Conservation (phyloP, 2,113 vertebrate genomes). For the Rhizomys pruinosus region DNA sequence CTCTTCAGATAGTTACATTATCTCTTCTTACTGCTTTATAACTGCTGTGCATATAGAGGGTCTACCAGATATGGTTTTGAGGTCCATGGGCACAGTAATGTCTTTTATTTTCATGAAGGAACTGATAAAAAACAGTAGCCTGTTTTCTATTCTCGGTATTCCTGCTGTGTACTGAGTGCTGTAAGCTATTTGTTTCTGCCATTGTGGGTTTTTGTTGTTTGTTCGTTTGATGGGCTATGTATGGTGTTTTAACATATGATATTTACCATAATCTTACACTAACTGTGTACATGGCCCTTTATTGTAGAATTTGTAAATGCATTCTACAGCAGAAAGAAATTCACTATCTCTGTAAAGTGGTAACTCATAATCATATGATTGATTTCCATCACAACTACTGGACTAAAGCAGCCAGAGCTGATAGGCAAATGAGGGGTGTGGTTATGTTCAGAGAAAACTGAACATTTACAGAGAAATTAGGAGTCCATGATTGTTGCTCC, state of each 20-base stretch:
- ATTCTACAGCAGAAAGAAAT: background rate
- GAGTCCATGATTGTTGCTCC: background rate
- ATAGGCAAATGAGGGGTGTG: background rate
- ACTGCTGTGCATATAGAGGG: background rate
- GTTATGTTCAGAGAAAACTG: background rate
- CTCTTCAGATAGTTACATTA: background rate
- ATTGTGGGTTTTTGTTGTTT: background rate
- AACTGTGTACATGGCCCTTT: background rate
- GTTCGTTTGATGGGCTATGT: background rate
- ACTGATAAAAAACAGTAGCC: background rate
- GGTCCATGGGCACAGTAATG: background rate
- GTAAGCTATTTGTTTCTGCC: background rate
- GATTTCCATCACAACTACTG: background rate
- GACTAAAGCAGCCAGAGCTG: background rate
- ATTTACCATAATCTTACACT: background rate
- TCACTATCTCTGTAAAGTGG: background rate
- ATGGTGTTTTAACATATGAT: background rate
- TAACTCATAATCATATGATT: background rate
- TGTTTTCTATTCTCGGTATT: background rate
- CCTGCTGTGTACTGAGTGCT: background rate
- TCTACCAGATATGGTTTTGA: background rate
- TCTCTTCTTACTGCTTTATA: background rate
- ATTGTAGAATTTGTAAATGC: background rate
- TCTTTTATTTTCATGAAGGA: constrained; percentile 5
- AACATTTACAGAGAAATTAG: background rate